Percentiles rank a stretch among this genome's conserved stretches.
These are phyloP conservation scores for Nannospalax galili DNA, from an alignment of 2,113 vertebrate genomes.

Conservation along the genomic window DNA sequence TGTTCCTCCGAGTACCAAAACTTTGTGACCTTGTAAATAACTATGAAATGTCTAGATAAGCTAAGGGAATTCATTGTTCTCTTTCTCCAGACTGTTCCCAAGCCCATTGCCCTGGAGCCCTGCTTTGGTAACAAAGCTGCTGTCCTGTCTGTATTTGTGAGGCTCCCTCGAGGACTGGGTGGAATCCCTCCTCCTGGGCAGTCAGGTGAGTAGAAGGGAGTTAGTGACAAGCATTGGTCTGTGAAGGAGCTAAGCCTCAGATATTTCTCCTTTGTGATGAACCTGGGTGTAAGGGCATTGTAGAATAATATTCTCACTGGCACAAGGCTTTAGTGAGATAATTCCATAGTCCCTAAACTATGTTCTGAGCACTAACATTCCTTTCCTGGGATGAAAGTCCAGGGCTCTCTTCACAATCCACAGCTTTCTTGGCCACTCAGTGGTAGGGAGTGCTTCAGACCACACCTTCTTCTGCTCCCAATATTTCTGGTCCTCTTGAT, in stretches of 20 bases:
- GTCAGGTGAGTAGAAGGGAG: constrained; percentile 89
- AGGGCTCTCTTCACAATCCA: background rate
- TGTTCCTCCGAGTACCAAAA: background rate
- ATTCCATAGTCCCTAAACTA: background rate
- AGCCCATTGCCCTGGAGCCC: constrained; percentile 98
- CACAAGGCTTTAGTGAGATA: background rate
- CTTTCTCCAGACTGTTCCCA: constrained; percentile 92
- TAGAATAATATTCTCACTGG: too few species aligned
- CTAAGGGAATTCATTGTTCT: constrained; percentile 7
- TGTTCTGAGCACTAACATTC: background rate
- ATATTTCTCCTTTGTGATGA: background rate
- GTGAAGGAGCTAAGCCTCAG: background rate
- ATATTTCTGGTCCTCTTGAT: background rate
- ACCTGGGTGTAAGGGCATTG: background rate
- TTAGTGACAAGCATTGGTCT: background rate
- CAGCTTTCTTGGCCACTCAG: background rate
- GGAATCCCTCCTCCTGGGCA: constrained; percentile 98
- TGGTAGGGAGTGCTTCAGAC: background rate
- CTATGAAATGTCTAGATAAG: background rate
- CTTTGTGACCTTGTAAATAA: background rate
- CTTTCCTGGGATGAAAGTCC: background rate
- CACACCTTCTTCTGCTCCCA: background rate
- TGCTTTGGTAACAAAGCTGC: constrained; percentile 98
- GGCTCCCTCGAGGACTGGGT: constrained; percentile 94
- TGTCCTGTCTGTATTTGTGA: constrained; percentile 97